Percentiles rank a stretch among this genome's conserved stretches.
Conservation (phyloP, 2,113 vertebrate species). For the Thomomys bottae region DNA sequence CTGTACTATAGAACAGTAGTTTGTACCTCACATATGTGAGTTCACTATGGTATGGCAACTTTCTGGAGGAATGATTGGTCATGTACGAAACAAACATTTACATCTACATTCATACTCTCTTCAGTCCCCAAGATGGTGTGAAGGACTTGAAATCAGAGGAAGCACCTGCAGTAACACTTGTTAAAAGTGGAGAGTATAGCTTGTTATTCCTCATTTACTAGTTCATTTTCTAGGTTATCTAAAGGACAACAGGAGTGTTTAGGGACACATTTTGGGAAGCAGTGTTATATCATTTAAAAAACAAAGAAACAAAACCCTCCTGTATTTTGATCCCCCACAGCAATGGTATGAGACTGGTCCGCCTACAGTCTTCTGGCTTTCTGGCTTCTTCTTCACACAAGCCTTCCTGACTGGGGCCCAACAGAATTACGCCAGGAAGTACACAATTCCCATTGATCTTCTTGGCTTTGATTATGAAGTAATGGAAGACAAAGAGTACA, state of each 20-base stretch:
- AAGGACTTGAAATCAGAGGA: neutral
- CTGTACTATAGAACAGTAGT: neutral
- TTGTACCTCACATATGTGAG: neutral
- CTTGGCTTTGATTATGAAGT: slow-evolving; percentile 93
- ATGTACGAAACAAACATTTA: neutral
- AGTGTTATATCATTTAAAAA: neutral
- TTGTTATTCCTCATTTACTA: neutral
- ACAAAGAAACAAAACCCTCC: neutral
- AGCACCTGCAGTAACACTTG: neutral
- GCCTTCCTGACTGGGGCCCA: slow-evolving; percentile 94
- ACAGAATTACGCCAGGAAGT: slow-evolving; percentile 94
- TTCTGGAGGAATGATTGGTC: neutral
- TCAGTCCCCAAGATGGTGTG: neutral
- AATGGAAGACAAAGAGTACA: slow-evolving; percentile 90
- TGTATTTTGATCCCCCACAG: slow-evolving; percentile 77
- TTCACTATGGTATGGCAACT: neutral
- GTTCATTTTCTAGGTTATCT: neutral
- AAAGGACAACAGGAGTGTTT: neutral
- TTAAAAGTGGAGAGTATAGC: neutral
- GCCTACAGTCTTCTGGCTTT: slow-evolving; percentile 92
- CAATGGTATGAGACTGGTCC: slow-evolving; percentile 89
- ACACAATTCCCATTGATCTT: slow-evolving; percentile 92
- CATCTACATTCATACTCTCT: neutral
- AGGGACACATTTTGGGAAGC: neutral
- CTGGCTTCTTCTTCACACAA: slow-evolving; percentile 96